Evolutionary conservation across 2,113 vertebrate species (phyloP), one percentile per base, ranked within the genome.

Genomic region (Craseonycteris thonglongyai): DNA sequence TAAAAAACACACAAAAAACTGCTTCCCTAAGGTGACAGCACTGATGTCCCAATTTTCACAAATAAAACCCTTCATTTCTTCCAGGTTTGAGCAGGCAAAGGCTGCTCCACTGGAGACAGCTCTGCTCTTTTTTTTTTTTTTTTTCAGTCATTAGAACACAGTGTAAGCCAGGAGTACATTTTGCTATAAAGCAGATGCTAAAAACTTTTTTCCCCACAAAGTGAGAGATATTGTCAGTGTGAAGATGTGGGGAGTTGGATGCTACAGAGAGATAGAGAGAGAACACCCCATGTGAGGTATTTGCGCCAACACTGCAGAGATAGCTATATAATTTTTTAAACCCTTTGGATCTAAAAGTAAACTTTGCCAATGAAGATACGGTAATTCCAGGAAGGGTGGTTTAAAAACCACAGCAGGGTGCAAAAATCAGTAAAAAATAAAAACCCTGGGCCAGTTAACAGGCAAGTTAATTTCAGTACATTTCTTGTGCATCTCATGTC

Each of bases 11-110:
- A n/a, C n/a, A 74, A 91, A 76, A 42, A 69, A 56, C 71, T 84
- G 88, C 80, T 76, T 94, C n/a, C 84, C 42, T 88, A 90, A 69
- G 86, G 78, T 96, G 92, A 95, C 22, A 21, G 90, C 56, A 84
- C 95, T n/a, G 96, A 93, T 97, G 94, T 45, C 92, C 96, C 80
- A 95, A 90, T 97, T 97, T 97, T 96, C 90, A 95, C 94, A 96
- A 96, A 96, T 96, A 97, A 96, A 96, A 81, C 71, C 71, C 88
- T 94, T 96, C 76, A 72, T 88, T 93, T 90, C 90, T 92, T 78
- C 93, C 35, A 78, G 92, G 81, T 88, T 91, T 76, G 58, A 84
- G 66, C 38, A 90, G 96, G 79, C 90, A 96, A 94, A 96, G 96
- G 92, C 96, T 47, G 92, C 95, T 63, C 88, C 96, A 94, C 96